phyloP scores from a whole-genome alignment of 1,140 invertebrate genomes.

The Leptinotarsa lineolata region DNA sequence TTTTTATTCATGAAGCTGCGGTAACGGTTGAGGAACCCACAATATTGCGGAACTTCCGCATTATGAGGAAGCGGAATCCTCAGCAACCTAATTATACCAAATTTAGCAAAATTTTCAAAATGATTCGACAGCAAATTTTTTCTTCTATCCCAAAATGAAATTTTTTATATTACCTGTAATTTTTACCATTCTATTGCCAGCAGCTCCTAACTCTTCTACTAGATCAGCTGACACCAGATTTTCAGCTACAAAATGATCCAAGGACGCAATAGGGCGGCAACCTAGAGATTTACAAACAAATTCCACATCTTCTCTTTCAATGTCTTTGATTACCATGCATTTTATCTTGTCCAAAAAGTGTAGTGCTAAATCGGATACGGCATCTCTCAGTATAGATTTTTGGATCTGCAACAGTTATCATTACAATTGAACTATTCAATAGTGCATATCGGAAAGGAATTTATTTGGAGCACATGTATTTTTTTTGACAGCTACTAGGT shows the following conservation, averaged over 20 bases:
- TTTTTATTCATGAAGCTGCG: too few relatives aligned
- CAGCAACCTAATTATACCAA: too few relatives aligned
- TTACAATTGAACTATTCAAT: too few relatives aligned
- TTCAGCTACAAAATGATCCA: constrained; percentile 96
- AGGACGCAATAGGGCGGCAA: constrained; percentile 95
- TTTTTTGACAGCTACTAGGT: too few relatives aligned
- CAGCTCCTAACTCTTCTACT: constrained; percentile 91
- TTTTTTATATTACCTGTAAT: constrained; percentile 57
- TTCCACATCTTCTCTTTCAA: constrained; percentile 97
- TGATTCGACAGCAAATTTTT: too few relatives aligned
- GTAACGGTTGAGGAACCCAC: too few relatives aligned
- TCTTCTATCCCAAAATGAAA: too few relatives aligned
- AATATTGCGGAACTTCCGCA: too few relatives aligned
- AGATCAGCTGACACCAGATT: constrained; percentile 90
- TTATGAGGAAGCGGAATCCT: too few relatives aligned
- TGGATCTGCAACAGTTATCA: constrained; percentile 61
- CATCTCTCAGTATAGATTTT: constrained; percentile 98
- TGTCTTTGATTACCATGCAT: constrained; percentile 97
- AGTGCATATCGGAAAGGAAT: too few relatives aligned
- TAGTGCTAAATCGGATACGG: constrained; percentile 93
- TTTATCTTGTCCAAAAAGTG: constrained; percentile 99
- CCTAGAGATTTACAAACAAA: constrained; percentile 95
- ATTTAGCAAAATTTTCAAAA: too few relatives aligned
- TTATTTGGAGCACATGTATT: too few relatives aligned
- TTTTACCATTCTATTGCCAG: constrained; percentile 92